These are phyloP conservation scores for Lates japonicus DNA, from an alignment of 2,797 vertebrate genomes.

Conservation along the genomic window DNA sequence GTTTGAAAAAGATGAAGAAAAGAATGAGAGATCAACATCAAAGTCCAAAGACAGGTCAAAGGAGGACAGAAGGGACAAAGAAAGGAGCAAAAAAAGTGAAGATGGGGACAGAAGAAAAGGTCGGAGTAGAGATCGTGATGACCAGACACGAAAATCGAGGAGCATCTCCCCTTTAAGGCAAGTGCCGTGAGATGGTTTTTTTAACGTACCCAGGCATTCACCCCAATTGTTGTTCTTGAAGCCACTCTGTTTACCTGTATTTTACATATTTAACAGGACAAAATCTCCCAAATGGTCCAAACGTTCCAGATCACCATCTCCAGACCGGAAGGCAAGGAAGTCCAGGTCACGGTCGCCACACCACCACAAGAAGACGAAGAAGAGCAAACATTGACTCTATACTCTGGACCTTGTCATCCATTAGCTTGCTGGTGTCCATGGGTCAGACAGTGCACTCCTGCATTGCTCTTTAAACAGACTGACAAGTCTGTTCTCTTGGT, in stretches of 20 bases:
- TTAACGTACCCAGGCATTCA: not conserved
- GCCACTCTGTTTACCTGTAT: not conserved
- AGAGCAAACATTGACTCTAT: slow-evolving; percentile 86
- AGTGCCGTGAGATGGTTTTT: slow-evolving; percentile 37
- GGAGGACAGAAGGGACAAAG: slow-evolving; percentile 84
- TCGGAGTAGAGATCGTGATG: slow-evolving; percentile 78
- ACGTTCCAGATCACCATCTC: slow-evolving; percentile 85
- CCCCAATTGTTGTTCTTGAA: not conserved
- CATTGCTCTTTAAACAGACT: slow-evolving; percentile 55
- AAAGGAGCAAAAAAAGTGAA: slow-evolving; percentile 78
- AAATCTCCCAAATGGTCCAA: slow-evolving; percentile 86
- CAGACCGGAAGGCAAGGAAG: slow-evolving; percentile 75
- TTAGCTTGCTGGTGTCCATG: slow-evolving; percentile 33
- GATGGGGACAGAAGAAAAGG: slow-evolving; percentile 78
- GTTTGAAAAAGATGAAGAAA: slow-evolving; percentile 86
- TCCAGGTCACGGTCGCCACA: slow-evolving; percentile 87
- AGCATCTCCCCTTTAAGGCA: slow-evolving; percentile 80
- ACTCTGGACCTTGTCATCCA: slow-evolving; percentile 34
- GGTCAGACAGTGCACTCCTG: slow-evolving; percentile 38
- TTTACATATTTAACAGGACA: slow-evolving; percentile 65
- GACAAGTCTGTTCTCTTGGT: slow-evolving; percentile 54
- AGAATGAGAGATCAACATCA: slow-evolving; percentile 70
- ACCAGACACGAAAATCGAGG: slow-evolving; percentile 75
- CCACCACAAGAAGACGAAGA: slow-evolving; percentile 88
- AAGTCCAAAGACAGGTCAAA: slow-evolving; percentile 83